Evolutionary conservation across 1,140 invertebrate genomes (phyloP).

Genomic region (Charaxes varanes): DNA sequence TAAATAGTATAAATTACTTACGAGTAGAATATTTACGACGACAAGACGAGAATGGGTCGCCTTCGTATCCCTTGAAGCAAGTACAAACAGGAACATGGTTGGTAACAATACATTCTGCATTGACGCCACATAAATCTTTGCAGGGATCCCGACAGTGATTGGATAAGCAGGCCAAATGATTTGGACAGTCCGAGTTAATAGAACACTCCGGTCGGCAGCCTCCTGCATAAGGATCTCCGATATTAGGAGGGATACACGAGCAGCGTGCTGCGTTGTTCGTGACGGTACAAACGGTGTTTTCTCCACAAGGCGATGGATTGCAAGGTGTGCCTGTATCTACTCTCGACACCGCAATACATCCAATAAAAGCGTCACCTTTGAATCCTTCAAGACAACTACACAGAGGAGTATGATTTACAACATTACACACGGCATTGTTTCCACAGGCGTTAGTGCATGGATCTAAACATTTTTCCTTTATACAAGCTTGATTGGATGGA

Average conservation of each 20-base stretch:
- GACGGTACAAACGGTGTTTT: constrained; percentile 85
- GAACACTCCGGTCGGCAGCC: constrained; percentile 89
- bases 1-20: constrained; percentile 52
- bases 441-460: constrained; percentile 86
- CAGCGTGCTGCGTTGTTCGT: constrained; percentile 81
- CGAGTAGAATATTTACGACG: constrained; percentile 74
- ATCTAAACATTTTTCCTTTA: constrained; percentile 86
- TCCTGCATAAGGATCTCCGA: constrained; percentile 85
- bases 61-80: constrained; percentile 83
- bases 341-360: constrained; percentile 77
- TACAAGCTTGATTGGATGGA: constrained; percentile 82
- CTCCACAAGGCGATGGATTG: constrained; percentile 86
- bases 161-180: constrained; percentile 86
- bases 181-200: constrained; percentile 87
- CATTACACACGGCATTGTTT: constrained; percentile 84
- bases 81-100: constrained; percentile 89
- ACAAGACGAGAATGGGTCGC: constrained; percentile 89
- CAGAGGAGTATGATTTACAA: constrained; percentile 87
- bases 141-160: constrained; percentile 93
- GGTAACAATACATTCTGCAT: constrained; percentile 87
- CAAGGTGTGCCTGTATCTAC: constrained; percentile 79
- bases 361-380: constrained; percentile 88
- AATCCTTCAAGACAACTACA: constrained; percentile 85
- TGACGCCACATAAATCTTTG: constrained; percentile 87
- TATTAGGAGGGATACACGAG: constrained; percentile 88